Percentiles rank a stretch among this genome's conserved stretches.
These are phyloP conservation scores for Corythornis madagascariensis DNA, from an alignment of 2,113 vertebrate species.

Conservation along the genomic window DNA sequence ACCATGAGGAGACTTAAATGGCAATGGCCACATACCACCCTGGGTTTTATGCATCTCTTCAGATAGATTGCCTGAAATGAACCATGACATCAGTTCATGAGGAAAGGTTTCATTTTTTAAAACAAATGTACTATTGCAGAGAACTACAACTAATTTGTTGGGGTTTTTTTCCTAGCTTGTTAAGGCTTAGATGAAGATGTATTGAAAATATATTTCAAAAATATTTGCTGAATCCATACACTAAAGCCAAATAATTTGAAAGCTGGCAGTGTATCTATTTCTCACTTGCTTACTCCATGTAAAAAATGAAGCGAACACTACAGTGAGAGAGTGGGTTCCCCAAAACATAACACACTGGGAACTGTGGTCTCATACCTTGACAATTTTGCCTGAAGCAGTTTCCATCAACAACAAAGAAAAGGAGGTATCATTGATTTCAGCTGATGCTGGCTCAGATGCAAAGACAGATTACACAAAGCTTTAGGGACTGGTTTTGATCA, in stretches of 20 bases:
- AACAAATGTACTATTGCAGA: not conserved
- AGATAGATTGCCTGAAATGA: not conserved
- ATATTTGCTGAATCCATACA: not conserved
- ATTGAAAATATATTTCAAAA: not conserved
- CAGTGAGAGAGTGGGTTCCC: not conserved
- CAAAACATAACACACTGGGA: not conserved
- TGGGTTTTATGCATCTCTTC: not conserved
- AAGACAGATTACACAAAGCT: slow-evolving; percentile 18
- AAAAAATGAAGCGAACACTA: not conserved
- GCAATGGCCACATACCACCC: not conserved
- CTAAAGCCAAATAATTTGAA: not conserved
- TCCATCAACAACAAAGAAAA: slow-evolving; percentile 11
- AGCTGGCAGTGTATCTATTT: not conserved
- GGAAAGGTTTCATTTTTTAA: not conserved
- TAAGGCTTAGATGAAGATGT: not conserved
- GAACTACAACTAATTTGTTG: not conserved
- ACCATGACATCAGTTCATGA: not conserved
- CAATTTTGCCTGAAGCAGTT: slow-evolving; percentile 55
- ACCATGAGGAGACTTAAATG: not conserved
- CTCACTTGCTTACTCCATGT: not conserved
- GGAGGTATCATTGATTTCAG: slow-evolving; percentile 36
- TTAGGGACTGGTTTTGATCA: slow-evolving; percentile 36
- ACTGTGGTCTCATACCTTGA: not conserved
- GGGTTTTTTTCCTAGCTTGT: not conserved
- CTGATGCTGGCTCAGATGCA: slow-evolving; percentile 12